Evolutionary conservation across 2,888 invertebrate genomes (phyloP), one percentile per base, ranked within the genome.

Genomic region (Caenorhabditis angaria): DNA sequence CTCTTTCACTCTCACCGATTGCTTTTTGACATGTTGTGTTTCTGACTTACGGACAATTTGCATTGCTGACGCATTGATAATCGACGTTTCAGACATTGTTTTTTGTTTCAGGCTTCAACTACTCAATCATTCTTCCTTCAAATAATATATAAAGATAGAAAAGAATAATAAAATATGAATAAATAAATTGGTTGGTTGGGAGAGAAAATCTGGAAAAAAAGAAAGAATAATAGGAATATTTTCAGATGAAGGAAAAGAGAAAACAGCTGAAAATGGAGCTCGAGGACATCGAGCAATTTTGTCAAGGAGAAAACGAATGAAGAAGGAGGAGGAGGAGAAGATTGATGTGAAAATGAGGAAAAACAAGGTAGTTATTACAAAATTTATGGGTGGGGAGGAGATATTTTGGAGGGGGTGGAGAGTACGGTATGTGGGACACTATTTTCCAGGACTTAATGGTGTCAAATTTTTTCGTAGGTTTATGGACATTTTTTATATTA

Each of bases 1-100:
- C n/a, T n/a, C n/a, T n/a, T n/a, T n/a, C n/a, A n/a, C n/a, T n/a
- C n/a, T n/a, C n/a, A n/a, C n/a, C n/a, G n/a, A n/a, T n/a, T n/a
- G n/a, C n/a, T n/a, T n/a, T n/a, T n/a, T n/a, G n/a, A n/a, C n/a
- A n/a, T n/a, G n/a, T n/a, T n/a, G n/a, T n/a, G n/a, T n/a, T n/a
- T n/a, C n/a, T 41, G 53, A 65, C 71, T 72, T 51, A 72, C 71
- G 71, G 51, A 72, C 71, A 61, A 72, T 72, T 35, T 67, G 71
- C 71, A 72, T 72, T 20, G 71, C 51, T 24, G 71, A 72, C 5
- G 67, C 66, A 61, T 72, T 72, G 60, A 72, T 64, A 57, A 67
- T 64, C 8, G 64, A 60, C 22, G 60, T 61, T 60, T 66, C 71
- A 41, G 65, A 64, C 70, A 70, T 50, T 12, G 64, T 51, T 18